Conservation (phyloP, 2,113 vertebrate genomes). For the Mus musculus region GRCm39 chr16:48038001-48038500, state of each 20-base stretch:
- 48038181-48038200: too few relatives aligned
- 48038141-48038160: too few relatives aligned
- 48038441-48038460: conserved; percentile 53
- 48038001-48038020: too few relatives aligned
- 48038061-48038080: too few relatives aligned
- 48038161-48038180: too few relatives aligned
- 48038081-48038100: too few relatives aligned
- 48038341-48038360: conserved; percentile 39
- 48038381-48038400: conserved; percentile 67
- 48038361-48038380: conserved; percentile 57
- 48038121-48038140: too few relatives aligned
- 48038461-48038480: background rate
- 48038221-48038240: background rate
- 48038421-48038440: conserved; percentile 50
- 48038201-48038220: background rate
- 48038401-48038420: conserved; percentile 69
- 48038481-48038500: conserved; percentile 5
- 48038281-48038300: background rate
- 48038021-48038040: too few relatives aligned
- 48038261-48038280: conserved; percentile 6
- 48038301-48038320: background rate
- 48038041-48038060: too few relatives aligned
- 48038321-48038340: background rate
- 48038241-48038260: background rate
- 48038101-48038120: too few relatives aligned